These are phyloP conservation scores for Onchidella celtica DNA, from an alignment of 2,888 invertebrate genomes.

Conservation along the genomic window DNA sequence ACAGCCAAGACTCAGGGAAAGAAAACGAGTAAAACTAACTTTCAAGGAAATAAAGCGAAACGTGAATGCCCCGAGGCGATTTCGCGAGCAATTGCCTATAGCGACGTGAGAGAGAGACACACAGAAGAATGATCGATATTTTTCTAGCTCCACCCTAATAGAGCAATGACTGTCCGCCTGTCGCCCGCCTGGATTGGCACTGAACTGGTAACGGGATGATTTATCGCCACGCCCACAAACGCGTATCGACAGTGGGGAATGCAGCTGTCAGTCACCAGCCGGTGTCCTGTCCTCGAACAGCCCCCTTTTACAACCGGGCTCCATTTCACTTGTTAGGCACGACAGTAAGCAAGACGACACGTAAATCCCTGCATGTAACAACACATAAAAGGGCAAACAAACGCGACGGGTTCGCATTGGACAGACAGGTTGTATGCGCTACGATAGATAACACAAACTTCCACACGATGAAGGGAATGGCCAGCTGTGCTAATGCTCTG, in stretches of 20 bases:
- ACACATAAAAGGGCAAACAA: too few species aligned
- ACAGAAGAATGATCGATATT: constrained; percentile 26
- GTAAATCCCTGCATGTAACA: too few species aligned
- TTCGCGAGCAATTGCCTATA: constrained; percentile 10
- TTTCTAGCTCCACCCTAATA: constrained; percentile 22
- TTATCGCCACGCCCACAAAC: constrained; percentile 41
- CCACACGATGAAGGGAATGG: too few species aligned
- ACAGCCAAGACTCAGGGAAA: neutral
- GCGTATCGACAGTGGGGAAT: neutral
- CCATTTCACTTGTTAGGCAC: too few species aligned
- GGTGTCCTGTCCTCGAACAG: too few species aligned
- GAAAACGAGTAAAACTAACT: constrained; percentile 29
- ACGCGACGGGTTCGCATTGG: too few species aligned
- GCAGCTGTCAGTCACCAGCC: constrained; percentile 28
- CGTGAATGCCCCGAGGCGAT: constrained; percentile 16
- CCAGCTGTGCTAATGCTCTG: too few species aligned
- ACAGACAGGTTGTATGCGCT: too few species aligned
- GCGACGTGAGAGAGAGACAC: constrained; percentile 12
- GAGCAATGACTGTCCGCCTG: constrained; percentile 11
- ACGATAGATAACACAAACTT: too few species aligned
- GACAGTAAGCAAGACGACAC: too few species aligned
- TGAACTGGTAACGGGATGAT: constrained; percentile 13
- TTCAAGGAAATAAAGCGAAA: constrained; percentile 27
- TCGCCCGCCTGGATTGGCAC: constrained; percentile 33
- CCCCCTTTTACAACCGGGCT: too few species aligned